Conservation (phyloP, 2,888 invertebrate genomes). For the Tanytarsus gracilentus region DNA sequence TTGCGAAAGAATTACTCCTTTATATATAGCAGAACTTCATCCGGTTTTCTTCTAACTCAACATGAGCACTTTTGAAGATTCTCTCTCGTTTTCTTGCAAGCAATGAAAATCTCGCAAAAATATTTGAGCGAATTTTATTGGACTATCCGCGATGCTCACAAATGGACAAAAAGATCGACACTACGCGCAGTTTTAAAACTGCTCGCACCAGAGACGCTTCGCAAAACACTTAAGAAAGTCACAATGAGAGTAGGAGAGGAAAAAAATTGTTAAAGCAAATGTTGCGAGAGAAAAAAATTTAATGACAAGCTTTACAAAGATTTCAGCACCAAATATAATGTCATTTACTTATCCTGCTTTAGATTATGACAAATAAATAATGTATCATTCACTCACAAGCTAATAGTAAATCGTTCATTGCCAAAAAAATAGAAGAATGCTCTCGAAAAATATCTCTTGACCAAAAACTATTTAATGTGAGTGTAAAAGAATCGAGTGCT, state of each 20-base stretch:
- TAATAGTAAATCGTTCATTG: too few species aligned
- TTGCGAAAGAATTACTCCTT: slow-evolving; percentile 25
- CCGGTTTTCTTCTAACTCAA: slow-evolving; percentile 16
- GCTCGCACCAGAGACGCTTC: background rate
- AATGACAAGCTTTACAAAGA: background rate
- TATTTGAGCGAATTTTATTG: slow-evolving; percentile 1
- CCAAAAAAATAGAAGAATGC: too few species aligned
- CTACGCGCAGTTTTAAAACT: background rate
- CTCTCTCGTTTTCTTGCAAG: background rate
- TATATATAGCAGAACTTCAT: slow-evolving; percentile 24
- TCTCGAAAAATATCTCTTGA: too few species aligned
- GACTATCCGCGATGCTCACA: slow-evolving; percentile 12
- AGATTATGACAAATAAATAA: too few species aligned
- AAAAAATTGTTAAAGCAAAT: background rate
- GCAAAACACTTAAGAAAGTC: background rate
- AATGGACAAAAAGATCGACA: slow-evolving; percentile 18
- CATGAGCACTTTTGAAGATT: background rate
- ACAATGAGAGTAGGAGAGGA: background rate
- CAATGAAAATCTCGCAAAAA: background rate
- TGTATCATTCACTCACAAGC: too few species aligned
- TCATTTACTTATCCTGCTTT: too few species aligned
- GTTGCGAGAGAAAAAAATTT: background rate
- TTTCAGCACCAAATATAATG: too few species aligned
- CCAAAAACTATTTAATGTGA: too few species aligned
- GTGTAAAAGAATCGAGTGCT: too few species aligned